A percentile compares a stretch with the other conserved stretches of the same genome.
Evolutionary conservation across 2,113 vertebrate species (phyloP).

Genomic region (Arizona elegans): DNA sequence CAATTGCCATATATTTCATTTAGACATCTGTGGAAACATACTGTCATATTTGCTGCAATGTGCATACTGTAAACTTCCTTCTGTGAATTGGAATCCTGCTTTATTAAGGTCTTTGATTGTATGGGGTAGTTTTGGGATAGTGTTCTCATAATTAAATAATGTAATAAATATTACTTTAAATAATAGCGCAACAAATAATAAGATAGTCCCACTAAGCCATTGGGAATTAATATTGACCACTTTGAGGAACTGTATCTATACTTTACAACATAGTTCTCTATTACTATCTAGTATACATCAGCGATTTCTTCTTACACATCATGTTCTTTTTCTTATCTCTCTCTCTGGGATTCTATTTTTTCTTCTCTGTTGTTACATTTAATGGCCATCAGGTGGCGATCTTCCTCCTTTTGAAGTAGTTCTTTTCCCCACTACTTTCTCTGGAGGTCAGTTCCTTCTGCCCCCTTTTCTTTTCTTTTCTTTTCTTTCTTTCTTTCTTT

Average conservation of each 20-base stretch:
- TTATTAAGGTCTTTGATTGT: not conserved
- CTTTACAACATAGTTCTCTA: not conserved
- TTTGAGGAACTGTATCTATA: not conserved
- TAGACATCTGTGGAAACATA: not conserved
- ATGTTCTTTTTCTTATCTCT: not conserved
- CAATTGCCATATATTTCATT: not conserved
- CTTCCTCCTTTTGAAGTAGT: not conserved
- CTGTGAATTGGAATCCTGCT: not conserved
- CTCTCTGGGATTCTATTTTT: not conserved
- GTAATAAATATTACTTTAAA: not conserved
- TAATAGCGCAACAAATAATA: not conserved
- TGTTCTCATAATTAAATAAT: not conserved
- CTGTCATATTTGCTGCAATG: not conserved
- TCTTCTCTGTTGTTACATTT: not conserved
- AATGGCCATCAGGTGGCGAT: not conserved
- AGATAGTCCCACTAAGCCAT: not conserved
- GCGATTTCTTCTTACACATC: not conserved
- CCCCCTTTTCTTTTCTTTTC: rapidly evolving
- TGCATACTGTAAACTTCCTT: not conserved
- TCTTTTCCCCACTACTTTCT: not conserved
- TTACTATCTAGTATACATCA: not conserved
- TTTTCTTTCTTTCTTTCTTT: rapidly evolving
- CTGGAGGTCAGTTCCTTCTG: not conserved
- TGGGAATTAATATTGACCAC: not conserved
- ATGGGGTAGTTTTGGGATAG: not conserved